These are phyloP conservation scores for Gastrophryne carolinensis DNA, from an alignment of 2,797 vertebrate species.

Conservation along the genomic window DNA sequence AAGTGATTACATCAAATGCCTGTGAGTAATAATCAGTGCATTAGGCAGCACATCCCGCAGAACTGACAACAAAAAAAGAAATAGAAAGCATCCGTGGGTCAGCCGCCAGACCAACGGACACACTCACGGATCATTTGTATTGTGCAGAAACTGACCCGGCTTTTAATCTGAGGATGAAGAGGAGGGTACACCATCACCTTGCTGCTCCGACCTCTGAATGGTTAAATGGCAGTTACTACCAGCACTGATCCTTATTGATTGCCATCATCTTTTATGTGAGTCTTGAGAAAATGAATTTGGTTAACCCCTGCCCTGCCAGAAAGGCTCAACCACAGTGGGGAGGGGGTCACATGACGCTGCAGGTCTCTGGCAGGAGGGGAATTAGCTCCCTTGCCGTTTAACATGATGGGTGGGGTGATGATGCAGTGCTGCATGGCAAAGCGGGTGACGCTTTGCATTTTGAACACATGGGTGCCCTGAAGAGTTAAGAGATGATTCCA, in stretches of 20 bases:
- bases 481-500: background rate
- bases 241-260: constrained; percentile 24
- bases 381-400: background rate
- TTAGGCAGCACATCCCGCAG: background rate
- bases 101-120: background rate
- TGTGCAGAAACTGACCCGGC: too few species aligned
- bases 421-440: background rate
- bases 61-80: background rate
- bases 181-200: too few species aligned
- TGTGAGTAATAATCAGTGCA: background rate
- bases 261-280: constrained; percentile 11
- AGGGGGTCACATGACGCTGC: constrained; percentile 29
- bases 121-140: background rate
- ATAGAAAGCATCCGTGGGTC: background rate
- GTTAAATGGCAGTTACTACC: constrained; percentile 29
- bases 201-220: too few species aligned
- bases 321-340: background rate
- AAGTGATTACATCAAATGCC: background rate
- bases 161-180: background rate
- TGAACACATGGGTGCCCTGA: too few species aligned
- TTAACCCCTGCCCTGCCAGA: background rate
- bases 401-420: background rate
- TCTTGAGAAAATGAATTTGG: background rate
- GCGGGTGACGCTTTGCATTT: background rate
- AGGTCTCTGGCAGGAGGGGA: background rate